Evolutionary conservation across 2,113 vertebrate genomes (phyloP).

Genomic region (Aegotheles bennettii): DNA sequence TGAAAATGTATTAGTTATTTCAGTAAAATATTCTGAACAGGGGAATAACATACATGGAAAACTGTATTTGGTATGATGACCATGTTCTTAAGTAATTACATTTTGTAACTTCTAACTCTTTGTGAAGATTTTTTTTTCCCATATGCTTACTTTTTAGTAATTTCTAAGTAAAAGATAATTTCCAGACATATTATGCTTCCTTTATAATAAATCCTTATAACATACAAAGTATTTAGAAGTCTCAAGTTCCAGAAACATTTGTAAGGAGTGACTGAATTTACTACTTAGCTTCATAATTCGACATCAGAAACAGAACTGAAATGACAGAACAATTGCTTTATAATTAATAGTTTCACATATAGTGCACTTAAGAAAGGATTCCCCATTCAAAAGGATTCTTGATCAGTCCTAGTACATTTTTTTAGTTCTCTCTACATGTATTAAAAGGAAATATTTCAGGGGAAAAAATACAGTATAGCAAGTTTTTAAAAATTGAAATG

Average conservation of each 20-base stretch:
- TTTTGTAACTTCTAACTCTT: not conserved
- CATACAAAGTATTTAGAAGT: not conserved
- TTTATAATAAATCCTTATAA: not conserved
- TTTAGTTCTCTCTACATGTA: not conserved
- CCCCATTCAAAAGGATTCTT: not conserved
- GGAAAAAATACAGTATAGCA: not conserved
- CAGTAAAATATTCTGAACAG: not conserved
- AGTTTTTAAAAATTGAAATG: not conserved
- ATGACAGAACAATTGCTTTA: not conserved
- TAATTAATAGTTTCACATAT: not conserved
- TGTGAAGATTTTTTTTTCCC: rapidly evolving
- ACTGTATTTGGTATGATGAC: not conserved
- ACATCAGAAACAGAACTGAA: not conserved
- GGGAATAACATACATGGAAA: not conserved
- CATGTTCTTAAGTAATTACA: not conserved
- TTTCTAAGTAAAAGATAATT: not conserved
- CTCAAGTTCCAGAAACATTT: not conserved
- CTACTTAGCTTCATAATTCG: not conserved
- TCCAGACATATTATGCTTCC: not conserved
- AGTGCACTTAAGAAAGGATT: not conserved
- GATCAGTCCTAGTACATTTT: not conserved
- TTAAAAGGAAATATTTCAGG: not conserved
- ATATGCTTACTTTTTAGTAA: not conserved
- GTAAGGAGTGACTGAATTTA: not conserved
- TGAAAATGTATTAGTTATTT: not conserved